These are phyloP conservation scores for Centrocercus urophasianus DNA, from an alignment of 2,113 vertebrate species.

Conservation along the genomic window DNA sequence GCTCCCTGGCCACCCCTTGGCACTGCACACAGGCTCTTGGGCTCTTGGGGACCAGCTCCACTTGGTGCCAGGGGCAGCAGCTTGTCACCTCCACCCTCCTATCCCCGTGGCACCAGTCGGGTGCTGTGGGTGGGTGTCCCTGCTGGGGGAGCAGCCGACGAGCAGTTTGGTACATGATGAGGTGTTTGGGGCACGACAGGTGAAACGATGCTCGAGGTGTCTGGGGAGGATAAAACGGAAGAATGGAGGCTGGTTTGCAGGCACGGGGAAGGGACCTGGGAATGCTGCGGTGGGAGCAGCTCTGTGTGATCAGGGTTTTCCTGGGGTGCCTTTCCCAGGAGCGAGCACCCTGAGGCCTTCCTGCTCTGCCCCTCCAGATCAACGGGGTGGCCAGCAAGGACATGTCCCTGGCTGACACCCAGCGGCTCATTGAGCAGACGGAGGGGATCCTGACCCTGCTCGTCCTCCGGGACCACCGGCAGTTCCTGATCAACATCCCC, in stretches of 20 bases:
- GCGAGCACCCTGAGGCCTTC: background rate
- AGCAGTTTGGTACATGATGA: background rate
- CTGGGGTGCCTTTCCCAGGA: background rate
- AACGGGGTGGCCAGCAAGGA: constrained; percentile 92
- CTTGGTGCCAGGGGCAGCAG: fast-evolving
- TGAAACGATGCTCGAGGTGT: background rate
- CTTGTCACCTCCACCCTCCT: fast-evolving
- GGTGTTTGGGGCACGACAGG: background rate
- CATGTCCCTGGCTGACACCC: constrained; percentile 92
- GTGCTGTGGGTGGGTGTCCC: fast-evolving
- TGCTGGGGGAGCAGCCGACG: fast-evolving
- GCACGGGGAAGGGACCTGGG: background rate
- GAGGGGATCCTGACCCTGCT: constrained; percentile 89
- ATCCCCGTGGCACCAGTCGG: fast-evolving
- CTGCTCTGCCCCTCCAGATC: constrained; percentile 79
- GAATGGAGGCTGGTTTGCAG: background rate
- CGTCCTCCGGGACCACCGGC: constrained; percentile 87
- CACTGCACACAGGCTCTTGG: fast-evolving
- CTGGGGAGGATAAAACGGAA: background rate
- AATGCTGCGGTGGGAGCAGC: background rate
- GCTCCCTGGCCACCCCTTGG: no score
- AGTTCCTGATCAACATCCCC: constrained; percentile 92
- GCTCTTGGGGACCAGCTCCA: background rate
- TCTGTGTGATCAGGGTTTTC: fast-evolving
- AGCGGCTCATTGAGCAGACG: constrained; percentile 89